phyloP scores from a whole-genome alignment of 2,888 invertebrate species.

The Stictocephala bisonia region DNA sequence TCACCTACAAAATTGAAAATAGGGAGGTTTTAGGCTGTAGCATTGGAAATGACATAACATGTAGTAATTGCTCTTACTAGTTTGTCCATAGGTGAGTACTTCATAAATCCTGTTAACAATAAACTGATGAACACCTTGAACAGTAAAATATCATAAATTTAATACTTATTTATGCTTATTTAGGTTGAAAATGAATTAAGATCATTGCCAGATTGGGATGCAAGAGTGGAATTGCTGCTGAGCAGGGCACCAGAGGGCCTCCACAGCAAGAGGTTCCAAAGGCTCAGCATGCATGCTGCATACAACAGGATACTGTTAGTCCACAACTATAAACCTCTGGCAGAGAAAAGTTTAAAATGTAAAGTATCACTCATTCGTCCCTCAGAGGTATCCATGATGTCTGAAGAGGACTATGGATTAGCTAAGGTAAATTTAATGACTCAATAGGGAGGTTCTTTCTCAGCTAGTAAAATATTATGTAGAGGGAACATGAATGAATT shows the following conservation, averaged over 20 bases:
- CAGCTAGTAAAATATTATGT: neutral
- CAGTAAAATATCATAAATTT: too few species aligned
- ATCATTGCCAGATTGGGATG: slow-evolving; percentile 69
- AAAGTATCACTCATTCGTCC: slow-evolving; percentile 74
- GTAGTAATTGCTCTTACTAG: too few species aligned
- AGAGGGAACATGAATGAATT: too few species aligned
- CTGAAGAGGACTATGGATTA: slow-evolving; percentile 75
- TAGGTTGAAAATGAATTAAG: slow-evolving; percentile 55
- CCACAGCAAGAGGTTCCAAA: slow-evolving; percentile 64
- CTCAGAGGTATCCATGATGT: slow-evolving; percentile 68
- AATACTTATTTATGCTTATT: too few species aligned
- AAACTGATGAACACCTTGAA: too few species aligned
- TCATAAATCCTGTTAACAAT: too few species aligned
- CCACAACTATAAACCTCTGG: slow-evolving; percentile 64
- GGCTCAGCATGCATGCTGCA: slow-evolving; percentile 64
- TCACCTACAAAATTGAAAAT: too few species aligned
- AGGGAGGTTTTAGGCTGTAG: too few species aligned
- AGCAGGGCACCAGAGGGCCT: slow-evolving; percentile 57
- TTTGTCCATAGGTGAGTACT: too few species aligned
- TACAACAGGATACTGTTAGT: slow-evolving; percentile 71
- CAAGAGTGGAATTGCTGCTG: slow-evolving; percentile 69
- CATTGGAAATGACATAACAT: too few species aligned
- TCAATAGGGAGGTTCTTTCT: too few species aligned
- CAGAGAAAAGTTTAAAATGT: slow-evolving; percentile 65
- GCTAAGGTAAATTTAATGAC: slow-evolving; percentile 60